Conservation (phyloP, 1,140 invertebrate genomes). For the Bombus confusus region DNA sequence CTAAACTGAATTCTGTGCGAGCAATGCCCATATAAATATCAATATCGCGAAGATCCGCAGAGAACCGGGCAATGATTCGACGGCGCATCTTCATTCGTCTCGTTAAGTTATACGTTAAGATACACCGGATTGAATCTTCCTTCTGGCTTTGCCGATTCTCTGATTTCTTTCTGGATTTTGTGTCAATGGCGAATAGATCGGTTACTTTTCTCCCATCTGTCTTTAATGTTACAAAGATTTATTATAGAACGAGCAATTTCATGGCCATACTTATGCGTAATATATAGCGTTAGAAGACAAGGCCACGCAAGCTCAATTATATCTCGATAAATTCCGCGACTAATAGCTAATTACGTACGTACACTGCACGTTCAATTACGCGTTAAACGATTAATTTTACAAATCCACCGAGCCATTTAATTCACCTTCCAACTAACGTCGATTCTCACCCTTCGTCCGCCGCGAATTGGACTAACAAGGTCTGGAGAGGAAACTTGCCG, state of each 20-base stretch:
- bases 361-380: background rate
- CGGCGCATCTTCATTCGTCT: too few relatives aligned
- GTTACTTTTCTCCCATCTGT: too few relatives aligned
- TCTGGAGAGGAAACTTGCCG: background rate
- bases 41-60: too few relatives aligned
- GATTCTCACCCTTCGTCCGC: too few relatives aligned
- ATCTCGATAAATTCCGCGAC: background rate
- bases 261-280: background rate
- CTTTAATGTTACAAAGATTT: fast-evolving
- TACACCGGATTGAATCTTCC: too few relatives aligned
- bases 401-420: background rate
- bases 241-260: background rate
- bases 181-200: too few relatives aligned
- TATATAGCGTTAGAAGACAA: background rate
- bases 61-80: too few relatives aligned
- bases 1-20: too few relatives aligned
- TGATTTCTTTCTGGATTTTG: background rate
- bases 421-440: background rate
- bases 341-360: slow-evolving; percentile 9
- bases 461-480: background rate
- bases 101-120: too few relatives aligned
- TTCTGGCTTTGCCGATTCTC: background rate
- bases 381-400: slow-evolving; percentile 30
- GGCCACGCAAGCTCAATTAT: background rate
- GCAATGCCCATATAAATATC: too few relatives aligned